A percentile compares a stretch with the other conserved stretches of the same genome.
These are phyloP conservation scores for Rhabdornis inornatus DNA, from an alignment of 2,113 vertebrate species.

Conservation along the genomic window DNA sequence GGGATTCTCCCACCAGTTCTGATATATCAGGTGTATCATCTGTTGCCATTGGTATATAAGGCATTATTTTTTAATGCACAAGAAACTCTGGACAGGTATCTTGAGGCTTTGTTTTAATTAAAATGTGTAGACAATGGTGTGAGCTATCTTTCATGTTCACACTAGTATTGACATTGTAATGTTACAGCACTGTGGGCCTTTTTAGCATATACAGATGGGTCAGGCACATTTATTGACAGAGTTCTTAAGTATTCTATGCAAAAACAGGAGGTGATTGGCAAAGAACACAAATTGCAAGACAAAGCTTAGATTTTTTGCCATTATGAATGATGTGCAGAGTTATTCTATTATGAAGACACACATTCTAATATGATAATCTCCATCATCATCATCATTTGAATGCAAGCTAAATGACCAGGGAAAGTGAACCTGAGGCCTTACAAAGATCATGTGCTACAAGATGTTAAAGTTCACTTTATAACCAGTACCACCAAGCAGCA, in stretches of 20 bases:
- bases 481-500: not conserved
- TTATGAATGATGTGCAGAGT: not conserved
- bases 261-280: not conserved
- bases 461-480: not conserved
- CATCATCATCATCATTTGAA: not conserved
- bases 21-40: not conserved
- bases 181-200: not conserved
- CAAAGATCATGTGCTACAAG: not conserved
- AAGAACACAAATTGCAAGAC: not conserved
- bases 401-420: not conserved
- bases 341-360: not conserved
- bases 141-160: not conserved
- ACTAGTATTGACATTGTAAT: not conserved
- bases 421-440: not conserved
- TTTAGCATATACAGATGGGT: not conserved
- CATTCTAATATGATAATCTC: not conserved
- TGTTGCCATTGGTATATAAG: not conserved
- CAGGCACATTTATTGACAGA: not conserved
- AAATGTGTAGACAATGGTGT: not conserved
- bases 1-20: not conserved
- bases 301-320: not conserved
- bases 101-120: not conserved
- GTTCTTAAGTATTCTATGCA: not conserved
- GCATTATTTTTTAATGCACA: not conserved
- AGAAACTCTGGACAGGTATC: not conserved